Evolutionary conservation across 2,888 invertebrate genomes (phyloP).

Genomic region (Napeogenes sylphis): DNA sequence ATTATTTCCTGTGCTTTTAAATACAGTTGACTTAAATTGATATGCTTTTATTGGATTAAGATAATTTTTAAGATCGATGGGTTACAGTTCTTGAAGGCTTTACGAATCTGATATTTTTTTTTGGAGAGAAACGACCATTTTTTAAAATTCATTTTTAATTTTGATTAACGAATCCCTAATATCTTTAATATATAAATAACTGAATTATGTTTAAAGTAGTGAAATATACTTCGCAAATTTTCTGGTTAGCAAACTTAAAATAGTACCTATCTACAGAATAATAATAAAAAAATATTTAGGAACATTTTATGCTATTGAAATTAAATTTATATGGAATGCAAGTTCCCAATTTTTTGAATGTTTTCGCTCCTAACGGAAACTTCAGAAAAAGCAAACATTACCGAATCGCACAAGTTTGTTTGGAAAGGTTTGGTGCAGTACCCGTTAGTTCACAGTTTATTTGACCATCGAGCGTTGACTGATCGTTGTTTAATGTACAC

Average conservation of each 20-base stretch:
- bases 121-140: neutral
- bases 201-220: neutral
- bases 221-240: neutral
- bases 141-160: constrained; percentile 3
- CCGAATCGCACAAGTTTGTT: constrained; percentile 10
- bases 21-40: constrained; percentile 5
- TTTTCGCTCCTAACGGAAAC: constrained; percentile 8
- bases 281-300: too few species aligned
- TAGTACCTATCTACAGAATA: too few species aligned
- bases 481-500: constrained; percentile 7
- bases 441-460: constrained; percentile 23
- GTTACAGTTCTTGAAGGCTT: neutral
- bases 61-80: constrained; percentile 1
- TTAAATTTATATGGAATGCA: too few species aligned
- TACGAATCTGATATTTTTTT: neutral
- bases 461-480: constrained; percentile 22
- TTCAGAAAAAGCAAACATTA: constrained; percentile 9
- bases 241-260: too few species aligned
- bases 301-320: too few species aligned
- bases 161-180: constrained; percentile 1
- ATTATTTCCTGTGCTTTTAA: constrained; percentile 2
- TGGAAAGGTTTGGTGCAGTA: constrained; percentile 16
- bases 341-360: too few species aligned
- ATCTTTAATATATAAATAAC: neutral
- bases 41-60: constrained; percentile 5